Evolutionary conservation across 2,888 invertebrate genomes (phyloP).

Genomic region (Prenolepis imparis): DNA sequence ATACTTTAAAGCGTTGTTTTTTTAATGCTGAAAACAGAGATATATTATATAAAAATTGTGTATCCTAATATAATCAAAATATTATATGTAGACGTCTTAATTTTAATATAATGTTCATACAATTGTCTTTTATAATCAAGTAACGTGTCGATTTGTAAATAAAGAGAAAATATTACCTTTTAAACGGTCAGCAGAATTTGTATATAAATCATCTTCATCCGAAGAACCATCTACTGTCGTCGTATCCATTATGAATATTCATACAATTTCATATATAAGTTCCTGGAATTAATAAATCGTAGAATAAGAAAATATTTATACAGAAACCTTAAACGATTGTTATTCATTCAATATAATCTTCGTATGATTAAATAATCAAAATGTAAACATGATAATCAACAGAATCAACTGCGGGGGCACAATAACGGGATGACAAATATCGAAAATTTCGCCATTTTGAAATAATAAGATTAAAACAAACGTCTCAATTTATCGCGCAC

Average conservation of each 20-base stretch:
- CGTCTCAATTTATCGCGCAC: background rate
- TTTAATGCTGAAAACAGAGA: conserved; percentile 30
- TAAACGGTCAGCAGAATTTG: conserved; percentile 32
- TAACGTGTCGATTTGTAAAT: background rate
- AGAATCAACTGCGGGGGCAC: no score
- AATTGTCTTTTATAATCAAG: background rate
- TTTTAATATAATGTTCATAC: background rate
- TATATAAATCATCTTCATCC: conserved; percentile 42
- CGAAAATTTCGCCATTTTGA: background rate
- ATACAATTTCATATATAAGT: background rate
- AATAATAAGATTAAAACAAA: background rate
- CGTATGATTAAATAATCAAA: background rate
- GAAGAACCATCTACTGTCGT: conserved; percentile 3
- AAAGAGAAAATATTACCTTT: conserved; percentile 25
- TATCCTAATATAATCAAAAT: background rate
- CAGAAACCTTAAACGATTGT: background rate
- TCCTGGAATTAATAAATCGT: background rate
- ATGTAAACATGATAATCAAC: background rate
- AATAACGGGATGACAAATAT: no score
- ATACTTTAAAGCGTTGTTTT: background rate
- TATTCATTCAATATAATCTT: background rate
- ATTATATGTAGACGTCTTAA: background rate
- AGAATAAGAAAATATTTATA: background rate
- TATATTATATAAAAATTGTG: background rate
- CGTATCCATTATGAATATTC: background rate